Evolutionary conservation across 37 sponge, comb jelly and placozoan species (phyloP).

Genomic region (Amphimedon queenslandica): DNA sequence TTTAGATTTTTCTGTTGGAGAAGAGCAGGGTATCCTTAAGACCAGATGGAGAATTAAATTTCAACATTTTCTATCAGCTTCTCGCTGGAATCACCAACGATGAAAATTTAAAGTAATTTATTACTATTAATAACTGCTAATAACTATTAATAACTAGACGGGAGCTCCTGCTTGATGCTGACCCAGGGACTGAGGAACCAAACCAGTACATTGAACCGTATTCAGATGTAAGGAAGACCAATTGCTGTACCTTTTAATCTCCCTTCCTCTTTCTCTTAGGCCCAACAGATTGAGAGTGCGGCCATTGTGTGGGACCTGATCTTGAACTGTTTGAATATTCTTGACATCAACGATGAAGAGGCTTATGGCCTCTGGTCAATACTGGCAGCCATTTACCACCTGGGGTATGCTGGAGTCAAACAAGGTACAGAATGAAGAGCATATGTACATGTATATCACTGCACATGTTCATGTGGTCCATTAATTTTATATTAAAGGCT

Average conservation of each 20-base stretch:
- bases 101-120: too few species aligned
- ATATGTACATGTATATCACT: too few species aligned
- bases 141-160: conserved; percentile 4
- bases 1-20: conserved; percentile 80
- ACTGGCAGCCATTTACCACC: conserved; percentile 95
- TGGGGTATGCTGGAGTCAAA: conserved; percentile 89
- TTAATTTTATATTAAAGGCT: too few species aligned
- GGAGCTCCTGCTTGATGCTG: conserved; percentile 65
- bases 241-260: background rate
- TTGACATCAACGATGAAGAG: conserved; percentile 78
- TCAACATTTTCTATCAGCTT: conserved; percentile 95
- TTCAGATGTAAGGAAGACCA: conserved; percentile 38
- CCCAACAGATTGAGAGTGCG: conserved; percentile 60
- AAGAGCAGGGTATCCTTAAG: conserved; percentile 77
- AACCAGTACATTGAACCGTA: conserved; percentile 64
- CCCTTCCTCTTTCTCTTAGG: conserved; percentile 14
- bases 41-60: conserved; percentile 77
- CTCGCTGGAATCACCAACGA: conserved; percentile 85
- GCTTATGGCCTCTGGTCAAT: conserved; percentile 91
- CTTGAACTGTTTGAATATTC: conserved; percentile 70
- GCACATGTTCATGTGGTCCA: too few species aligned
- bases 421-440: conserved; percentile 33
- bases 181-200: conserved; percentile 39
- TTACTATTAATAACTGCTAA: too few species aligned
- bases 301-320: conserved; percentile 81